These are phyloP conservation scores for Capra hircus DNA, from an alignment of 2,113 vertebrate genomes.

Conservation along the genomic window DNA sequence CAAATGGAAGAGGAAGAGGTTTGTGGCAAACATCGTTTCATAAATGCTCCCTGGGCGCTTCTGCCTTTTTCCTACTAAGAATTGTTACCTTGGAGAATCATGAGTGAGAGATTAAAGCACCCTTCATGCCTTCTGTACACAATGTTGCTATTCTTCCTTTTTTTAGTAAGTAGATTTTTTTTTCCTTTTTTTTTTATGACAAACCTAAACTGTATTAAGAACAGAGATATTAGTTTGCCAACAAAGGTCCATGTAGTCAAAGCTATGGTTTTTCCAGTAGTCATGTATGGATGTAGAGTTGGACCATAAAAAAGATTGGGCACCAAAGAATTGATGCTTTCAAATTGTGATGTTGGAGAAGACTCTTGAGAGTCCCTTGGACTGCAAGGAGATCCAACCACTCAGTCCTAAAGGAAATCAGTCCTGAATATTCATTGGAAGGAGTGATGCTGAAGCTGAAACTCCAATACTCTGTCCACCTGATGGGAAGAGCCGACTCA, in stretches of 20 bases:
- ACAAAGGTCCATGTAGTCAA: not conserved
- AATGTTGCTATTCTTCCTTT: not conserved
- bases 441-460: not conserved
- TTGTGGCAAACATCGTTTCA: not conserved
- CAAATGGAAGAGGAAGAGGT: not conserved
- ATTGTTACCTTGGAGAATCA: not conserved
- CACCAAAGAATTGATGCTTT: not conserved
- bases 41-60: fast-evolving
- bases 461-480: not conserved
- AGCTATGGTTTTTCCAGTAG: not conserved
- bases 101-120: not conserved
- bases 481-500: not conserved
- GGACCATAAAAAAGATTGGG: not conserved
- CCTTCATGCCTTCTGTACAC: fast-evolving
- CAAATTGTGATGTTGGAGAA: not conserved
- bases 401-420: not conserved
- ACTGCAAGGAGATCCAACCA: not conserved
- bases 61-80: not conserved
- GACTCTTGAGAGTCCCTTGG: not conserved
- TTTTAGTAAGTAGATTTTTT: not conserved
- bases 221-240: not conserved
- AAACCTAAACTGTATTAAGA: not conserved
- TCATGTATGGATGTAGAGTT: not conserved
- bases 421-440: not conserved
- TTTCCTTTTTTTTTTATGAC: not conserved